Base-by-base conservation (phyloP, 2,797 vertebrate species). In the Triplophysa yarkandensis region DNA sequence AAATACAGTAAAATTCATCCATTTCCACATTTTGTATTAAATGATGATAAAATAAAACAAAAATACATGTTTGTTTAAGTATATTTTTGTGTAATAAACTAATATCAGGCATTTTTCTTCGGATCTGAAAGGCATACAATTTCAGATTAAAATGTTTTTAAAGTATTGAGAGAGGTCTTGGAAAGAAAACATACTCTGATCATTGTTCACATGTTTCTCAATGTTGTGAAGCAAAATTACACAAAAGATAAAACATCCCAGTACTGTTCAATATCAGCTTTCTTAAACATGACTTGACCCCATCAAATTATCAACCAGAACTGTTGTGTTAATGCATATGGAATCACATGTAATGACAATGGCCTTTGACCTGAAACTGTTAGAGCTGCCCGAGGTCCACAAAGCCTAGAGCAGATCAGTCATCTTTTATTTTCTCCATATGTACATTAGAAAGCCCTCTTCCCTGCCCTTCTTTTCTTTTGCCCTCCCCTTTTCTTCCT, bases 401-500 rank as follows among this genome's bases (percentile, higher is more conserved):
- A 90, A 89, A 89, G 88, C 92, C 89, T 85, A 87, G 86, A 89
- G 87, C 84, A 86, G 62, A 83, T 85, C 17, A 82, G 81, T 77
- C 69, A 83, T 92, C 89, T 88, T 89, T 80, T 90, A 87, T 91
- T 90, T 91, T 91, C 89, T 90, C 90, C 89, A 84, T 80, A 80
- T 72, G 83, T 1, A 91, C 92, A 91, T 93, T 93, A 93, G 92
- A 93, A 92, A 89, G 92, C 93, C 89, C 54, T 84, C 75, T 84
- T 90, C 92, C 88, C 72, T 55, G 91, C 92, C 89, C 75, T 69
- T 80, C 80, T 79, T 50, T 63, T 82, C 80, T 79, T 78, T 75
- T 70, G 76, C 67, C 88, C 81, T 82, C 88, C 86, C 90, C 92
- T 92, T 94, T 88, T 95, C 92, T 92, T 95, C 94, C 92, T 94